Evolutionary conservation across 2,113 vertebrate species (phyloP).

Genomic region (Dipodomys stephensi): DNA sequence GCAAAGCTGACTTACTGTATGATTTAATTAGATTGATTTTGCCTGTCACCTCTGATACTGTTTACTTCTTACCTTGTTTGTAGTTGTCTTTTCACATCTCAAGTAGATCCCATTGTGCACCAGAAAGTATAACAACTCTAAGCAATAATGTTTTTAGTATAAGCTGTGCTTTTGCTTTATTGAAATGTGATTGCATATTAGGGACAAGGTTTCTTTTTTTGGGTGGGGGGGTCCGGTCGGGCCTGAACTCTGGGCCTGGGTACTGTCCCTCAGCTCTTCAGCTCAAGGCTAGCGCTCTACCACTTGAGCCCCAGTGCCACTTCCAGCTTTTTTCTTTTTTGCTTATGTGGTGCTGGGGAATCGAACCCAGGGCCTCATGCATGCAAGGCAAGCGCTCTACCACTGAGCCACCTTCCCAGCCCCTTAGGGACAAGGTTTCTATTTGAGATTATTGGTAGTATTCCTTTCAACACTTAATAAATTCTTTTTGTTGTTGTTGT

Average conservation of each 20-base stretch:
- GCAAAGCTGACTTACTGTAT: not conserved
- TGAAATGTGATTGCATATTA: conserved; percentile 44
- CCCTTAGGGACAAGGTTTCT: conserved; percentile 44
- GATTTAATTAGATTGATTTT: conserved; percentile 15
- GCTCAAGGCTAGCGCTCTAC: no score
- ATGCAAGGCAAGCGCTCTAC: no score
- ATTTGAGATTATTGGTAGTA: not conserved
- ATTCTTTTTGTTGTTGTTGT: not conserved
- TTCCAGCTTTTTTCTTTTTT: no score
- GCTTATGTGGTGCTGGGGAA: no score
- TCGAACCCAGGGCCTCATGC: no score
- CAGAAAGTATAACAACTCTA: not conserved
- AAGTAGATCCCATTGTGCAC: not conserved
- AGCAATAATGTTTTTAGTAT: conserved; percentile 33
- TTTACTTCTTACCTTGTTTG: conserved; percentile 35
- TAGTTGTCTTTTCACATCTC: conserved; percentile 28
- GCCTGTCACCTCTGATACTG: not conserved
- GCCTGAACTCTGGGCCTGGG: no score
- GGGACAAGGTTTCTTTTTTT: no score
- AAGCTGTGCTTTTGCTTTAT: conserved; percentile 35
- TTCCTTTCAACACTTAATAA: conserved; percentile 41
- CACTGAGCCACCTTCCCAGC: no score
- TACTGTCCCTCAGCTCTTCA: no score
- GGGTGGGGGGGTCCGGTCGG: no score
- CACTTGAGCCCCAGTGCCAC: no score